Percentiles rank a stretch among this genome's conserved stretches.
Conservation (phyloP, 2,888 invertebrate genomes). For the Macrostomum cliftonense region DNA sequence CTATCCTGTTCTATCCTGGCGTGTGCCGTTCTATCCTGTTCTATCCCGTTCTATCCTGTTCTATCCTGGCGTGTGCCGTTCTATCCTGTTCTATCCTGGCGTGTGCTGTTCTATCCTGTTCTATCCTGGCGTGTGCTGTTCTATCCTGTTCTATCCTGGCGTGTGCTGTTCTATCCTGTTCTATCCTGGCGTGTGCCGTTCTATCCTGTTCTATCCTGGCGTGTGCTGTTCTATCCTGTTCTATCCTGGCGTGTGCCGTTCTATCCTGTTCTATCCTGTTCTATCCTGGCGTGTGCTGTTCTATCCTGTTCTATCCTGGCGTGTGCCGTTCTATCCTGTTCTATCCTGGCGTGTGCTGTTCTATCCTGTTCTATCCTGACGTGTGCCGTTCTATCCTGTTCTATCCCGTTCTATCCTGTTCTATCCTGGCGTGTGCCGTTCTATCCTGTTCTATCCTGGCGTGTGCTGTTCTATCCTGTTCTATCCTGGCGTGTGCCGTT, state of each 20-base stretch:
- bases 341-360: not conserved
- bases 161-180: too few species aligned
- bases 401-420: not conserved
- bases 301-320: too few species aligned
- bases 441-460: conserved; percentile 1
- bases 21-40: too few species aligned
- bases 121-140: too few species aligned
- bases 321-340: too few species aligned
- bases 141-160: too few species aligned
- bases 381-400: not conserved
- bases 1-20: too few species aligned
- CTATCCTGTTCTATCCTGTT: not conserved
- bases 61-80: not conserved
- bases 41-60: not conserved
- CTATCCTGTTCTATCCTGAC: conserved; percentile 2
- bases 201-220: too few species aligned
- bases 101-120: not conserved
- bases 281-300: not conserved
- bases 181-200: too few species aligned
- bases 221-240: not conserved
- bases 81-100: not conserved
- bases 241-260: conserved; percentile 1
- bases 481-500: not conserved
- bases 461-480: too few species aligned
- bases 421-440: not conserved